Evolutionary conservation across 2,113 vertebrate species (phyloP).

Genomic region (Tyto alba): DNA sequence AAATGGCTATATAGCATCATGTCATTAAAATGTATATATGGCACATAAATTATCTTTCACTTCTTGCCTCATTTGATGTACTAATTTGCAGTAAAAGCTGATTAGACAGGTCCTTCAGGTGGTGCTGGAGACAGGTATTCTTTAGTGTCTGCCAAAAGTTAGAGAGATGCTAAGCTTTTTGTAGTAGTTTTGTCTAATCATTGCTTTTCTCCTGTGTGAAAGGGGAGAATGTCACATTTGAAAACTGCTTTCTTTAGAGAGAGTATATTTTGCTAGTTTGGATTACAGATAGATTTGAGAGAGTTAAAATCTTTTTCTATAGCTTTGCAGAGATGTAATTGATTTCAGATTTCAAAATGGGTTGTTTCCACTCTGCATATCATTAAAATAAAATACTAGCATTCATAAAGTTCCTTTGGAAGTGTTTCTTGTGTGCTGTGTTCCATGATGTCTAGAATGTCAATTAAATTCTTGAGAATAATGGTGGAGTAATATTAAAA

Average conservation of each 20-base stretch:
- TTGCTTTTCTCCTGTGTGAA: conserved; percentile 45
- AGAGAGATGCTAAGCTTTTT: conserved; percentile 7
- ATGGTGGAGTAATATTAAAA: not conserved
- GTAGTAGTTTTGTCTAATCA: not conserved
- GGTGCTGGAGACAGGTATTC: not conserved
- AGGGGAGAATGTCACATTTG: conserved; percentile 26
- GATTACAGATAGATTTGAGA: conserved; percentile 32
- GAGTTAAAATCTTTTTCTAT: conserved; percentile 39
- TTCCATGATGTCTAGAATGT: not conserved
- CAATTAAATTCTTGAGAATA: conserved; percentile 26
- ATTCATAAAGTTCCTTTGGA: conserved; percentile 40
- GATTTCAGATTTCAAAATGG: conserved; percentile 65
- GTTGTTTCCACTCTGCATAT: conserved; percentile 55
- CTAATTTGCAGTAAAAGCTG: not conserved
- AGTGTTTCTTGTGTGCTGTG: conserved; percentile 8
- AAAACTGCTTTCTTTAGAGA: conserved; percentile 43
- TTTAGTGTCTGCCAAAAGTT: conserved; percentile 26
- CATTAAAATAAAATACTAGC: conserved; percentile 62
- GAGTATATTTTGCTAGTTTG: not conserved
- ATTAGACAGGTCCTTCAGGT: conserved; percentile 17
- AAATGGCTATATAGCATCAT: not conserved
- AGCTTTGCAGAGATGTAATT: conserved; percentile 55
- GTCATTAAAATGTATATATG: not conserved
- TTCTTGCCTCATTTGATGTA: not conserved
- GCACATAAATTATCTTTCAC: not conserved